phyloP scores from a whole-genome alignment of 2,888 invertebrate species.

The Lissocephala sabroskyi region DNA sequence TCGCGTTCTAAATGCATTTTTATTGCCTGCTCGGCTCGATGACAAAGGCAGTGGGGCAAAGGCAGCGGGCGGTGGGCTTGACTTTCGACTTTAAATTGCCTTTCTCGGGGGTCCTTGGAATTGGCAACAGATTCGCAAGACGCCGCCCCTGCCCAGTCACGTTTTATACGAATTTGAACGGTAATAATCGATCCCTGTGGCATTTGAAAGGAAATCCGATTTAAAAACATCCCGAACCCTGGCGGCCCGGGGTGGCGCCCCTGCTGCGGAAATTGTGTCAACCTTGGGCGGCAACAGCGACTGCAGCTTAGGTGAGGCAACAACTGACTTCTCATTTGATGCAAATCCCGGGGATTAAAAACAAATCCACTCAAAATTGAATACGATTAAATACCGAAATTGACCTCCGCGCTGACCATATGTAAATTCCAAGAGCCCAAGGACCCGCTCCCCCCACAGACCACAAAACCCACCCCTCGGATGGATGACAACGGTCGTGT shows the following conservation, averaged over 20 bases:
- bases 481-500: not conserved
- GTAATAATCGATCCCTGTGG: slow-evolving; percentile 73
- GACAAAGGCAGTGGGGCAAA: no score
- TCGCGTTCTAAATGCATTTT: no score
- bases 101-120: no score
- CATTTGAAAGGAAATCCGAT: slow-evolving; percentile 72
- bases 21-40: no score
- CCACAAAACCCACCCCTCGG: not conserved
- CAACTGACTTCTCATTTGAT: slow-evolving; percentile 31
- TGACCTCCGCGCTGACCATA: slow-evolving; percentile 54
- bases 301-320: no score
- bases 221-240: no score
- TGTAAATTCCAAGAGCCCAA: slow-evolving; percentile 53
- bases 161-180: slow-evolving; percentile 73
- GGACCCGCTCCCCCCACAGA: slow-evolving; percentile 5
- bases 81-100: no score
- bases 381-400: slow-evolving; percentile 57
- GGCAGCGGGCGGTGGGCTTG: no score
- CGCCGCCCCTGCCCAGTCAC: no score
- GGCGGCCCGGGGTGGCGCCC: slow-evolving; percentile 12
- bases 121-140: no score
- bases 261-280: no score
- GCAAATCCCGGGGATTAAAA: slow-evolving; percentile 47
- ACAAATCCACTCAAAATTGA: slow-evolving; percentile 61
- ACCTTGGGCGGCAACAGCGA: no score